Evolutionary conservation across 2,797 vertebrate genomes (phyloP).

Genomic region (Alfaro cultratus): DNA sequence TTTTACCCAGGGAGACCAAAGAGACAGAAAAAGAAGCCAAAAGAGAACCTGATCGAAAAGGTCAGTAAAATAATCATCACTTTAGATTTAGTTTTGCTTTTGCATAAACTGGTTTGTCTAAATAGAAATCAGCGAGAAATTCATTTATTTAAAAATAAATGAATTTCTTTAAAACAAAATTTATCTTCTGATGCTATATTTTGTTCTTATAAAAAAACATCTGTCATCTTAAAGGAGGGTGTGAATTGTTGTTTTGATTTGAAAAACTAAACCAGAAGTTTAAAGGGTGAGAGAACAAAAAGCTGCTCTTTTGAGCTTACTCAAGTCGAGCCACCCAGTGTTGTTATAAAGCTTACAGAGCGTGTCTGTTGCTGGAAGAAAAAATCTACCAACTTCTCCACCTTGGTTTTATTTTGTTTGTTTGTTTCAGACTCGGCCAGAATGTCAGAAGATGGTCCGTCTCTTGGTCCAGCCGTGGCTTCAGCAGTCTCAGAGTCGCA

Average conservation of each 20-base stretch:
- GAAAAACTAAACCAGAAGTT: not conserved
- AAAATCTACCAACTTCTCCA: not conserved
- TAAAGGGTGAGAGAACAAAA: not conserved
- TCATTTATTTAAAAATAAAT: not conserved
- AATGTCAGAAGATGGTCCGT: slow-evolving; percentile 76
- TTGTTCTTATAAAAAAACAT: not conserved
- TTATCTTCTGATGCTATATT: not conserved
- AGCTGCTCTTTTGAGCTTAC: not conserved
- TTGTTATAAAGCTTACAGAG: not conserved
- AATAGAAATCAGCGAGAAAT: not conserved
- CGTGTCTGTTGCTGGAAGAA: not conserved
- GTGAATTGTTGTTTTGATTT: not conserved
- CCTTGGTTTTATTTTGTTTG: not conserved
- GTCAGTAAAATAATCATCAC: slow-evolving; percentile 37
- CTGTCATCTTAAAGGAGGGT: not conserved
- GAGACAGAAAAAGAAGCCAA: slow-evolving; percentile 83
- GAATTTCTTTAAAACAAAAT: not conserved
- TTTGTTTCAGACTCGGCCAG: slow-evolving; percentile 60
- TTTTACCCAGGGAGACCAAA: slow-evolving; percentile 90
- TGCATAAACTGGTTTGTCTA: not conserved
- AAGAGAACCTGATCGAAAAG: slow-evolving; percentile 81
- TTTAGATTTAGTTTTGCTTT: not conserved
- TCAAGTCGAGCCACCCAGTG: not conserved
- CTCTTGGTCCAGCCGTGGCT: slow-evolving; percentile 63
- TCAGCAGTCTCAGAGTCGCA: slow-evolving; percentile 64